Conservation (phyloP, 2,113 vertebrate species). For the Laterallus jamaicensis region DNA sequence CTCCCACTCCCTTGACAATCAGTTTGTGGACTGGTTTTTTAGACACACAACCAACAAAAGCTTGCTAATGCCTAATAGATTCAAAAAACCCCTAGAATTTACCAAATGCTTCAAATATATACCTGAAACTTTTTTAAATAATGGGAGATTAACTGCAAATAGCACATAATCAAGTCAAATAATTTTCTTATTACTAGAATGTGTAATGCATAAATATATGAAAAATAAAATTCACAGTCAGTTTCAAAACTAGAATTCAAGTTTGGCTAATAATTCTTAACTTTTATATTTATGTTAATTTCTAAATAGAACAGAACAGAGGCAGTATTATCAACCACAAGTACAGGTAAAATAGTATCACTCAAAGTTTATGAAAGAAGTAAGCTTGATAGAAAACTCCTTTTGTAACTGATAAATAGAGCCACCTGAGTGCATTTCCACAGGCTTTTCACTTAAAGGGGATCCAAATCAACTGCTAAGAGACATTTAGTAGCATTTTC, state of each 20-base stretch:
- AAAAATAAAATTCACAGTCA: slow-evolving; percentile 87
- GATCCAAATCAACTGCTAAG: slow-evolving; percentile 73
- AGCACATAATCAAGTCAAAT: slow-evolving; percentile 69
- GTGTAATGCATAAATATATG: slow-evolving; percentile 83
- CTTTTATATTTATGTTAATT: slow-evolving; percentile 75
- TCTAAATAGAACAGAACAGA: slow-evolving; percentile 79
- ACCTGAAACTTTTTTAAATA: slow-evolving; percentile 75
- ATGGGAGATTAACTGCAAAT: slow-evolving; percentile 76
- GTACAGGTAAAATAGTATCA: slow-evolving; percentile 76
- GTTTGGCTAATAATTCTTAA: slow-evolving; percentile 83
- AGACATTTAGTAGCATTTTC: slow-evolving; percentile 74
- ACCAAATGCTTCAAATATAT: slow-evolving; percentile 72
- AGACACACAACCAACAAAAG: slow-evolving; percentile 65
- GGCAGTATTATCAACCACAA: slow-evolving; percentile 76
- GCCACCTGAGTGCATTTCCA: slow-evolving; percentile 88
- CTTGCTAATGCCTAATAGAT: slow-evolving; percentile 60
- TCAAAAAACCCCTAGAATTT: slow-evolving; percentile 61
- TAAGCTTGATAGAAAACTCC: slow-evolving; percentile 80
- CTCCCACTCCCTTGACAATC: slow-evolving; percentile 73
- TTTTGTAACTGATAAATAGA: slow-evolving; percentile 84
- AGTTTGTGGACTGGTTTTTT: slow-evolving; percentile 67
- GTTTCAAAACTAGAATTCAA: slow-evolving; percentile 86
- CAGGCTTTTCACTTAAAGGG: slow-evolving; percentile 74
- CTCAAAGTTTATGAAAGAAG: slow-evolving; percentile 77
- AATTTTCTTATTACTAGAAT: slow-evolving; percentile 70